Evolutionary conservation across 2,797 vertebrate species (phyloP).

Genomic region (Enteromius anoplus): DNA sequence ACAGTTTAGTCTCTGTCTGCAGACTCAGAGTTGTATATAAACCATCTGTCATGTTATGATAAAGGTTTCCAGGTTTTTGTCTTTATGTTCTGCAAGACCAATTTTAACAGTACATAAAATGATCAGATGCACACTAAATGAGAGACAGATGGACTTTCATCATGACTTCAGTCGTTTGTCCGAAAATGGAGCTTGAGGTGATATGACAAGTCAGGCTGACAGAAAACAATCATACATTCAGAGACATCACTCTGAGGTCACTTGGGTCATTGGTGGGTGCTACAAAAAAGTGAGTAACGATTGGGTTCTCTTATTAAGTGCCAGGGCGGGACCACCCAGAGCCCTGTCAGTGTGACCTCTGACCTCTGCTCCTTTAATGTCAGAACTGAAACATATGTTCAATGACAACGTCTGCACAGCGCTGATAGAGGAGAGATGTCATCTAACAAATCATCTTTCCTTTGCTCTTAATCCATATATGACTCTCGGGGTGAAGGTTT

Average conservation of each 20-base stretch:
- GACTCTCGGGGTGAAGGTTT: conserved; percentile 9
- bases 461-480: conserved; percentile 34
- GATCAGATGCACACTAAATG: neutral
- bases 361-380: conserved; percentile 38
- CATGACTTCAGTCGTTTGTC: neutral
- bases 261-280: neutral
- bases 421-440: conserved; percentile 22
- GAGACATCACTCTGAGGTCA: conserved; percentile 27
- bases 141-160: conserved; percentile 5
- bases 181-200: conserved; percentile 35
- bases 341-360: conserved; percentile 36
- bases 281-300: neutral
- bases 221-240: conserved; percentile 21
- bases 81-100: neutral
- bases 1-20: neutral
- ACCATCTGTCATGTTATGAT: conserved; percentile 13
- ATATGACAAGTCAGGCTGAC: conserved; percentile 36
- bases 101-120: neutral
- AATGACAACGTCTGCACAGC: neutral
- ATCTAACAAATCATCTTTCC: conserved; percentile 44
- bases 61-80: neutral
- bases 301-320: conserved; percentile 10
- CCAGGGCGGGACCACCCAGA: conserved; percentile 44
- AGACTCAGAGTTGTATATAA: conserved; percentile 11
- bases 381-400: conserved; percentile 44